A percentile compares a stretch with the other conserved stretches of the same genome.
Conservation (phyloP, 2,888 invertebrate genomes). For the Plebejus argus region DNA sequence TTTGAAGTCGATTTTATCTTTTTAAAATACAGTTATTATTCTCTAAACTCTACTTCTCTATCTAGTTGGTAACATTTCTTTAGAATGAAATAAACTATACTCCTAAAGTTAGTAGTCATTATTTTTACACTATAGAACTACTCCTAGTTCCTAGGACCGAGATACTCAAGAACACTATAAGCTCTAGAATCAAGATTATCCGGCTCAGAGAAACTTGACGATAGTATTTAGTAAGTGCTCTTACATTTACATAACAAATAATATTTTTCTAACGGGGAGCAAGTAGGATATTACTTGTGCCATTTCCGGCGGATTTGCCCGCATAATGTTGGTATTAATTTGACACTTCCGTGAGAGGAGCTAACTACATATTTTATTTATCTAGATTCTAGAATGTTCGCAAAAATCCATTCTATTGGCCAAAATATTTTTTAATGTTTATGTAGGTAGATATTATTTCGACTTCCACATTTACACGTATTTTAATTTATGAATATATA, state of each 20-base stretch:
- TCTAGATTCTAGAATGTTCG: not conserved
- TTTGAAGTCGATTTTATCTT: too few relatives aligned
- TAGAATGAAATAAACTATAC: too few relatives aligned
- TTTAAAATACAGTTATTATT: too few relatives aligned
- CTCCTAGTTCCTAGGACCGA: not conserved
- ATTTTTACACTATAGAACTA: too few relatives aligned
- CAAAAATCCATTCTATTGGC: not conserved
- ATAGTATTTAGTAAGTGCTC: not conserved
- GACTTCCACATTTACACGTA: not conserved
- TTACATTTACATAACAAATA: not conserved
- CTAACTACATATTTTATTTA: not conserved
- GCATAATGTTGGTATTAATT: not conserved
- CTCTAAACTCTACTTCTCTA: not conserved
- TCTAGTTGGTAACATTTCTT: too few relatives aligned
- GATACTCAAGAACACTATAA: not conserved
- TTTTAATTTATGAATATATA: too few relatives aligned
- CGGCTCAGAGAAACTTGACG: not conserved
- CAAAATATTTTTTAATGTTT: too few relatives aligned
- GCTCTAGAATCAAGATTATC: not conserved
- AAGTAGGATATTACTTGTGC: not conserved
- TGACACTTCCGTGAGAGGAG: not conserved
- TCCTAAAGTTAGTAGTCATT: too few relatives aligned
- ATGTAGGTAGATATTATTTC: not conserved
- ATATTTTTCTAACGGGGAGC: not conserved
- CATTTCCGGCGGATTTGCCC: conserved; percentile 5